Evolutionary conservation across 2,888 invertebrate genomes (phyloP), one percentile per base, ranked within the genome.

Genomic region (Capitulum mitella): DNA sequence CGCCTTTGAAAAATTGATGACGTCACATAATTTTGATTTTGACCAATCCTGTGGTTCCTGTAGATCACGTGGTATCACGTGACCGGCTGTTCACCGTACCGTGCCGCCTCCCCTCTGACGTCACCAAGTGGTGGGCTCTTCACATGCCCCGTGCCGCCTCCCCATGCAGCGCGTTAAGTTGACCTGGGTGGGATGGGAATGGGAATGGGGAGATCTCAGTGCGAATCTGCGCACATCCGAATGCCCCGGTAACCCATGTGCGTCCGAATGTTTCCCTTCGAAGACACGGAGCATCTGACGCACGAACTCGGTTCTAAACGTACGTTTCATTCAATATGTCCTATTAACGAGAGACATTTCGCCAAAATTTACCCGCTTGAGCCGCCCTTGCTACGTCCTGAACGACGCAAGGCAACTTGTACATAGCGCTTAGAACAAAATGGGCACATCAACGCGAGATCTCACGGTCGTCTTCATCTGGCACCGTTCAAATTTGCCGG

Each of bases 1-100:
- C 70, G 70, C 70, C 70, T 70, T 70, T 26, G 70, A 70, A 70
- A 70, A 70, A 70, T 70, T 12, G 8, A 26, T 70, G 70, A 70
- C 70, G 70, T 70, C 70, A 70, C 26, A 70, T 70, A 70, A 14
- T 70, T 70, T 70, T 40, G 40, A 40, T 40, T 70, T 70, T 22
- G 2, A 70, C 70, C 70, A 70, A 70, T 70, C 26, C 37, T 19
- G 26, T 6, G 6, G 26, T 34, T 70, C 26, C 8, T 34, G 6
- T 40, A 22, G 26, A 26, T 70, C 70, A 70, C 70, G 70, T 70
- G 70, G 26, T 34, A 19, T 70, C 70, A 70, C 70, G 70, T 70
- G 70, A 40, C 70, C 22, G 19, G 40, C 70, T n/a, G 5, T 70
- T 70, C 70, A 40, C 37, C 26, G 40, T 40, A 26, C 37, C 70